Evolutionary conservation across 2,797 vertebrate species (phyloP).

Genomic region (Euthynnus affinis): DNA sequence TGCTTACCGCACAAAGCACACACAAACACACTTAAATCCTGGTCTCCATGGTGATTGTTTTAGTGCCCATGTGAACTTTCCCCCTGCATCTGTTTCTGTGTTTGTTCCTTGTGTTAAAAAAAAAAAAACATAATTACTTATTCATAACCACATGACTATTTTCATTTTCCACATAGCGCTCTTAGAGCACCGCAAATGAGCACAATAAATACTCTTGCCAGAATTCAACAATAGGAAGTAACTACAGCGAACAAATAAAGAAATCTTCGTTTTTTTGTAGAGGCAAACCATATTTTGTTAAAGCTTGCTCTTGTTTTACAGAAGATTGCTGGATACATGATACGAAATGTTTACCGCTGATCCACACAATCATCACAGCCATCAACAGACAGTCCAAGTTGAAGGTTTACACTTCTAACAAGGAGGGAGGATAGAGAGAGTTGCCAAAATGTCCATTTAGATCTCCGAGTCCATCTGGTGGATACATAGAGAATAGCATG

Average conservation of each 20-base stretch:
- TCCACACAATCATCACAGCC: slow-evolving; percentile 37
- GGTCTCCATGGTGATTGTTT: slow-evolving; percentile 89
- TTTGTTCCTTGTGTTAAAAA: slow-evolving; percentile 72
- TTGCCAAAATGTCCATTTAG: slow-evolving; percentile 55
- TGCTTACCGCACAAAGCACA: slow-evolving; percentile 36
- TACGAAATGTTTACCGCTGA: slow-evolving; percentile 43
- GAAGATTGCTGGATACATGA: slow-evolving; percentile 13
- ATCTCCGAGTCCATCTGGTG: slow-evolving; percentile 80
- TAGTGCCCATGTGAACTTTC: slow-evolving; percentile 83
- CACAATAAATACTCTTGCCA: slow-evolving; percentile 58
- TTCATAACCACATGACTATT: slow-evolving; percentile 74
- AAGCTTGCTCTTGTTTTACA: slow-evolving; percentile 34
- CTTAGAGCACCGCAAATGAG: slow-evolving; percentile 53
- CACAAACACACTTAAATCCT: slow-evolving; percentile 62
- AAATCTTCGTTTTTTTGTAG: neutral
- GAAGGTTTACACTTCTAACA: slow-evolving; percentile 58
- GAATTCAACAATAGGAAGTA: slow-evolving; percentile 42
- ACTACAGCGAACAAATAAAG: slow-evolving; percentile 44
- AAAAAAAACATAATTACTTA: slow-evolving; percentile 62
- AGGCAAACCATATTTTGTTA: slow-evolving; percentile 16
- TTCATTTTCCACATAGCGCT: slow-evolving; percentile 55
- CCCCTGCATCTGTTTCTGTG: slow-evolving; percentile 84
- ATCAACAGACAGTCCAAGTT: slow-evolving; percentile 52
- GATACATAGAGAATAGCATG: slow-evolving; percentile 54
- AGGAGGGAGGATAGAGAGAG: slow-evolving; percentile 42